Evolutionary conservation across 2,797 vertebrate species (phyloP).

Genomic region (Muscicapa striata): DNA sequence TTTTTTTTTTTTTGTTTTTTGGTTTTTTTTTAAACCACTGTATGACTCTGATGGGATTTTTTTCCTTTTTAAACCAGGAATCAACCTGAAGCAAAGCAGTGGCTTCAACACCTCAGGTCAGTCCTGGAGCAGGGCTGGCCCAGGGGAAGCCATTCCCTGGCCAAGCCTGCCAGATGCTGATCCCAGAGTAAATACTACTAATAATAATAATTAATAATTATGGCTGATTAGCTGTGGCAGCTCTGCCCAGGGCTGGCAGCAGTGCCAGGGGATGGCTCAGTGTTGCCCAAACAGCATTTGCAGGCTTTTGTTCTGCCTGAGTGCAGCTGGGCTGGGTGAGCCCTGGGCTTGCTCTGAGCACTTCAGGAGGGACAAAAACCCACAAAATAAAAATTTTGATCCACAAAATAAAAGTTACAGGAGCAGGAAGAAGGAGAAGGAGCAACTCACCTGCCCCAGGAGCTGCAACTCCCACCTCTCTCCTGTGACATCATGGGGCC

Average conservation of each 20-base stretch:
- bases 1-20: too few species aligned
- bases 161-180: too few species aligned
- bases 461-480: not conserved
- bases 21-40: too few species aligned
- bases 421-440: not conserved
- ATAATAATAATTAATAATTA: not conserved
- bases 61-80: too few species aligned
- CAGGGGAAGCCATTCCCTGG: not conserved
- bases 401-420: not conserved
- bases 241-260: conserved; percentile 21
- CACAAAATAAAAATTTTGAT: not conserved
- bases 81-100: too few species aligned
- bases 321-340: not conserved
- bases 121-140: not conserved
- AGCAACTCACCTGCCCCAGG: too few species aligned
- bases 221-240: not conserved
- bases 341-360: not conserved
- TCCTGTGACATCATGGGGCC: not conserved
- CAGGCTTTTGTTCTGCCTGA: not conserved
- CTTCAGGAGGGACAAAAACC: not conserved
- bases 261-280: not conserved
- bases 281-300: conserved; percentile 21
- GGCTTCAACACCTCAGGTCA: too few species aligned
- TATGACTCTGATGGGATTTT: too few species aligned
- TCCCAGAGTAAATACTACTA: not conserved